Evolutionary conservation across 2,113 vertebrate genomes (phyloP).

Genomic region (Urocolius indicus): DNA sequence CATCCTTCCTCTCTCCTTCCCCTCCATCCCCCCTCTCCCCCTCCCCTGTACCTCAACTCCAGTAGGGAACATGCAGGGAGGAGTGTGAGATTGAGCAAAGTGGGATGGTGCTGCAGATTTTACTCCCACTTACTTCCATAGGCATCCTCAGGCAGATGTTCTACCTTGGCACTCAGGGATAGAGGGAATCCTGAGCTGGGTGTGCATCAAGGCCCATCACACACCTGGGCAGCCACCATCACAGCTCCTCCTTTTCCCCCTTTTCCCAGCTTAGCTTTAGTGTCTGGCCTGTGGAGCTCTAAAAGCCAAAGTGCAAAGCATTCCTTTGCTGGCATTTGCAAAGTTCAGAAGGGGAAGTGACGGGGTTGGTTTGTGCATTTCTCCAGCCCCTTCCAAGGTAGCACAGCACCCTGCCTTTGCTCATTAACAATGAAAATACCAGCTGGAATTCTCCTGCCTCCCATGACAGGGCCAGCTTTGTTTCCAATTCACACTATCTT

Average conservation of each 20-base stretch:
- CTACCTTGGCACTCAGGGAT: fast-evolving
- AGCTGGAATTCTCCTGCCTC: conserved; percentile 75
- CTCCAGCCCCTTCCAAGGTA: conserved; percentile 43
- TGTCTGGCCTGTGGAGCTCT: not conserved
- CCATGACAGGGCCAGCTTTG: conserved; percentile 82
- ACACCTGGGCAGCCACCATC: not conserved
- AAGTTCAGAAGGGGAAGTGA: conserved; percentile 29
- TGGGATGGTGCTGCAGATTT: not conserved
- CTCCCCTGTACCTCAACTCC: not conserved
- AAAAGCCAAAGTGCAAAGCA: not conserved
- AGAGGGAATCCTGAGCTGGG: not conserved
- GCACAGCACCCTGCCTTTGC: conserved; percentile 31
- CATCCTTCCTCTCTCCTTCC: not conserved
- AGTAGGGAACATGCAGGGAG: not conserved
- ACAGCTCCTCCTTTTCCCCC: not conserved
- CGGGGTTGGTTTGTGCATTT: not conserved
- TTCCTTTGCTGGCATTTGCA: conserved; percentile 14
- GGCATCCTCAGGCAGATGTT: not conserved
- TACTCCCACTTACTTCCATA: not conserved
- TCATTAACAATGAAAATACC: conserved; percentile 74
- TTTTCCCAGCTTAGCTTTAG: not conserved
- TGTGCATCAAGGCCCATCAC: fast-evolving
- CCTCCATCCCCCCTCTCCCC: not conserved
- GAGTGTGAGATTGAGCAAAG: not conserved
- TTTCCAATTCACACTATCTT: conserved; percentile 83